Base-by-base conservation (phyloP, 1,140 invertebrate genomes). In the Chelonus insularis region DNA sequence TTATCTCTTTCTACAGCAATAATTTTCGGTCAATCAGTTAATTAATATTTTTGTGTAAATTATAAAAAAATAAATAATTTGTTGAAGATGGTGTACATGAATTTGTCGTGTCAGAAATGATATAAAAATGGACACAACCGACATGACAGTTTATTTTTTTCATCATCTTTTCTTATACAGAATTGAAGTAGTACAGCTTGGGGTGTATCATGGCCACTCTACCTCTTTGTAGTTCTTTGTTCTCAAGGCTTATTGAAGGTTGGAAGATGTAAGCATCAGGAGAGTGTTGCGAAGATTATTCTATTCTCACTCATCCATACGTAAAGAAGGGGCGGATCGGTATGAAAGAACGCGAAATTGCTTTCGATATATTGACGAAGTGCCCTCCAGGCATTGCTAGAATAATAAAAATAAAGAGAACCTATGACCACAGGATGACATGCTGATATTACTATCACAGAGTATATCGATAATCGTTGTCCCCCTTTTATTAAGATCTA, bases 101-200 rank as follows among this genome's bases (percentile, higher is more conserved):
- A n/a, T n/a, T n/a, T n/a, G n/a, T n/a, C n/a, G n/a, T n/a, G n/a
- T n/a, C n/a, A n/a, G n/a, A n/a, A n/a, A n/a, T n/a, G n/a, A n/a
- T n/a, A n/a, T n/a, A n/a, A n/a, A n/a, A n/a, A n/a, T n/a, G n/a
- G n/a, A n/a, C n/a, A n/a, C n/a, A n/a, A n/a, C n/a, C n/a, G 72
- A 67, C 71, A 63, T 63, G 68, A 70, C 71, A 73, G 71, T 72
- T 61, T 63, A 66, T 65, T 65, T 76, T 72, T 65, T 41, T 51
- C 65, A 55, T 68, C 70, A 67, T 68, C 73, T 68, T 75, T 67
- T 68, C n/a, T n/a, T n/a, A n/a, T 63, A 67, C 70, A 68, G 71
- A 72, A 67, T 60, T 62, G 66, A 73, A n/a, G n/a, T n/a, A n/a
- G 72, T 72, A 71, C 68, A 73, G 60, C 69, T 64, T 45, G 50